phyloP scores from a whole-genome alignment of 2,797 vertebrate species.

The Trichosurus vulpecula region DNA sequence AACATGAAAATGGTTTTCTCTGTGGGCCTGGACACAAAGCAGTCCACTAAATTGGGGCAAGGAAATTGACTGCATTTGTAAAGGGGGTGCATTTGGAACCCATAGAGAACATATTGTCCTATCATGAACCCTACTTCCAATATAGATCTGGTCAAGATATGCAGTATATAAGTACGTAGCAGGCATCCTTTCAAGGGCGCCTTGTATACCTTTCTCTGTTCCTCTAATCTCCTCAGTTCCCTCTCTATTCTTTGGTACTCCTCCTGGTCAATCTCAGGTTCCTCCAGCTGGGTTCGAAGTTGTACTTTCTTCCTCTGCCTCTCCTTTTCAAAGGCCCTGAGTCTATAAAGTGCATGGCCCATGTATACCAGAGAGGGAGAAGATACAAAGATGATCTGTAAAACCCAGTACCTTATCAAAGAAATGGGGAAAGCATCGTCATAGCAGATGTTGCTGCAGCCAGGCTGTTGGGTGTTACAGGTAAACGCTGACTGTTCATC shows the following conservation, averaged over 20 bases:
- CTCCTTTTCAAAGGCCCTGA: slow-evolving; percentile 94
- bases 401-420: slow-evolving; percentile 96
- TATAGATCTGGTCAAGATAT: slow-evolving; percentile 94
- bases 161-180: slow-evolving; percentile 93
- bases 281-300: slow-evolving; percentile 91
- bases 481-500: slow-evolving; percentile 96
- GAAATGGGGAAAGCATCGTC: slow-evolving; percentile 97
- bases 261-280: slow-evolving; percentile 85
- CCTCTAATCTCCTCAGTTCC: slow-evolving; percentile 92
- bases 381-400: slow-evolving; percentile 97
- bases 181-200: slow-evolving; percentile 94
- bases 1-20: slow-evolving; percentile 98
- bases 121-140: slow-evolving; percentile 95
- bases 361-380: slow-evolving; percentile 96
- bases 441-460: slow-evolving; percentile 95
- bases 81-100: slow-evolving; percentile 91
- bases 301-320: slow-evolving; percentile 90
- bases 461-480: slow-evolving; percentile 96
- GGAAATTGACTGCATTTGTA: slow-evolving; percentile 93
- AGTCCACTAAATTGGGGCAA: slow-evolving; percentile 96
- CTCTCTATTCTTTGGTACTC: slow-evolving; percentile 91
- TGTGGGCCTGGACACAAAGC: slow-evolving; percentile 95
- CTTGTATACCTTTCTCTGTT: slow-evolving; percentile 94
- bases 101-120: slow-evolving; percentile 94
- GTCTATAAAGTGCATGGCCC: slow-evolving; percentile 93